Base-by-base conservation (phyloP, 92 coral and sea anemone genomes). In the Parazoanthus darwini region DNA sequence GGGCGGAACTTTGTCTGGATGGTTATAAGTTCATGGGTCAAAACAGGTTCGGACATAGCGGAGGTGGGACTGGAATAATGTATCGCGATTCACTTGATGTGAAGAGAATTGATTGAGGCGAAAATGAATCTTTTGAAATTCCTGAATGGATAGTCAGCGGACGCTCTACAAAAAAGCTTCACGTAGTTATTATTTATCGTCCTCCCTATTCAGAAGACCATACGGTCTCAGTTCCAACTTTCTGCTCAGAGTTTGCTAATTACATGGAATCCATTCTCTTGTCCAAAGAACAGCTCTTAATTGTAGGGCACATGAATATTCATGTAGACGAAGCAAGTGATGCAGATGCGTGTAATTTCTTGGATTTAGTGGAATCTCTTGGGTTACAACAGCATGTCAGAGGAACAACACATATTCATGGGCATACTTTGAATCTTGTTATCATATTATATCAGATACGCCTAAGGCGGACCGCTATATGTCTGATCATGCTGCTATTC, bases 401-500 rank as follows among this genome's bases (percentile, higher is more conserved):
- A 29, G 85, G 81, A 81, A 90, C 86, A 20, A 86, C 92, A 68
- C 90, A 91, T 81, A 88, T 71, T 81, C 88, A 82, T 74, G 90
- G 93, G n/a, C 90, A 91, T 83, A 91, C 88, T 37, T 42, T 87
- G 39, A 88, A 72, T 80, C 83, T 89, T 84, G 78, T 89, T 46
- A 42, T 85, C 38, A 90, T 66, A 81, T 86, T 79, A 80, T 80
- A 38, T 66, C 79, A 44, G 87, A 43, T 43, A 66, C 54, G 74
- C 82, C 88, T 80, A 66, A 43, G 65, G 88, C 82, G 74, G 92
- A 86, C 50, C 92, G 75, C 86, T 86, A 86, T 87, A 29, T 86
- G 85, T 90, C 92, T 50, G 90, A 90, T 71, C 89, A 90, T 90
- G 87, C 89, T 58, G 82, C 92, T 63, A 63, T 87, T 38, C 89